Base-by-base conservation (phyloP, 1,140 invertebrate genomes). In the Leptopilina clavipes region DNA sequence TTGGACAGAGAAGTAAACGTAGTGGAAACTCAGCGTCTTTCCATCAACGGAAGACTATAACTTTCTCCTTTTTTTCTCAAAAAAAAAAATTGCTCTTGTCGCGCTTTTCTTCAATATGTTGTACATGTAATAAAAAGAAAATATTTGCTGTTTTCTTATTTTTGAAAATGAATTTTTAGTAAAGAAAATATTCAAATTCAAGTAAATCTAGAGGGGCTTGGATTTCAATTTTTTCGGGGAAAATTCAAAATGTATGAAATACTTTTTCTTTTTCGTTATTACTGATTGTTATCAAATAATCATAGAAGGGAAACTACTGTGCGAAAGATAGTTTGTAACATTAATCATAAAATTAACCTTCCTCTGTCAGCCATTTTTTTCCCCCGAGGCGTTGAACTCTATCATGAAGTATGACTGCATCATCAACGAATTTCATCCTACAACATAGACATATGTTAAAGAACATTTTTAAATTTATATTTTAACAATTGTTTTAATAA, bases 281-380 rank as follows among this genome's bases (percentile, higher is more conserved):
- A n/a, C n/a, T n/a, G n/a, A n/a, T n/a, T n/a, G n/a, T 52, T 52
- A 52, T 52, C n/a, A n/a, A 52, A 6, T 17, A 52, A 45, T 45
- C 11, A 17, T n/a, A 52, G 5, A n/a, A 52, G 17, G 5, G 48
- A 17, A n/a, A 52, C 1, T 17, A 52, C 3, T 0, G 25, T 17
- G 14, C 3, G 48, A 7, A 7, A 52, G 48, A 52, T n/a, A 8
- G 48, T n/a, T 52, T 75, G 22, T 43, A 17, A 40, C 72, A 75
- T 81, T 75, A 78, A 81, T 81, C 74, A n/a, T n/a, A 78, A 81
- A 81, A 81, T 78, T 78, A 81, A 78, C 76, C 73, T 56, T 59
- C 74, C 75, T 22, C 72, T 71, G 25, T 75, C 72, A 76, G 78
- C 76, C 73, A 73, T 70, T 78, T 78, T 76, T 81, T 40, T 40